Percentiles rank a stretch among this genome's conserved stretches.
Evolutionary conservation across 1,140 invertebrate genomes (phyloP).

Genomic region (Euglossa dilemma): DNA sequence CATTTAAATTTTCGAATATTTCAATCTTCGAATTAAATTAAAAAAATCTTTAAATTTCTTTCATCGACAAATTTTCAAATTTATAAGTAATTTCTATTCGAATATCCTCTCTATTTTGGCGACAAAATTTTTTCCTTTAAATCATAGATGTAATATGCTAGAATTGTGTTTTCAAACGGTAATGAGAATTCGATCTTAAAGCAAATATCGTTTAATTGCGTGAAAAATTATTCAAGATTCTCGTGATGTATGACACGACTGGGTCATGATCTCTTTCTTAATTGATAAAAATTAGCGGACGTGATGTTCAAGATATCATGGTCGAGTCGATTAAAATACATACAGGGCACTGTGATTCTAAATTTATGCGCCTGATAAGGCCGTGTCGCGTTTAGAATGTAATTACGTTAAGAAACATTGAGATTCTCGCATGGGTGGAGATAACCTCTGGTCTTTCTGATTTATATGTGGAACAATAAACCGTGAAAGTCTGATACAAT

Average conservation of each 20-base stretch:
- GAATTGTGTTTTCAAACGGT: background rate
- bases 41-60: background rate
- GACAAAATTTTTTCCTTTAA: background rate
- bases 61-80: background rate
- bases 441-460: constrained; percentile 31
- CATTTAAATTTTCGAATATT: background rate
- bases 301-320: background rate
- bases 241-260: background rate
- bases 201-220: background rate
- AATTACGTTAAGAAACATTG: constrained; percentile 33
- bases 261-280: background rate
- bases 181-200: background rate
- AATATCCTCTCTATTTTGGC: background rate
- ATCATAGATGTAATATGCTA: background rate
- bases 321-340: background rate
- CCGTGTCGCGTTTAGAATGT: constrained; percentile 29
- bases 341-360: constrained; percentile 2
- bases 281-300: background rate
- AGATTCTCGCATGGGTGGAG: background rate
- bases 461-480: constrained; percentile 47
- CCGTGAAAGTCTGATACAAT: constrained; percentile 10
- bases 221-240: background rate
- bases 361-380: constrained; percentile 37
- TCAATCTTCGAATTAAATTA: background rate
- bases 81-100: background rate